Evolutionary conservation across 2,113 vertebrate species (phyloP), one percentile per base, ranked within the genome.

Genomic region (Myiagra hebetior): DNA sequence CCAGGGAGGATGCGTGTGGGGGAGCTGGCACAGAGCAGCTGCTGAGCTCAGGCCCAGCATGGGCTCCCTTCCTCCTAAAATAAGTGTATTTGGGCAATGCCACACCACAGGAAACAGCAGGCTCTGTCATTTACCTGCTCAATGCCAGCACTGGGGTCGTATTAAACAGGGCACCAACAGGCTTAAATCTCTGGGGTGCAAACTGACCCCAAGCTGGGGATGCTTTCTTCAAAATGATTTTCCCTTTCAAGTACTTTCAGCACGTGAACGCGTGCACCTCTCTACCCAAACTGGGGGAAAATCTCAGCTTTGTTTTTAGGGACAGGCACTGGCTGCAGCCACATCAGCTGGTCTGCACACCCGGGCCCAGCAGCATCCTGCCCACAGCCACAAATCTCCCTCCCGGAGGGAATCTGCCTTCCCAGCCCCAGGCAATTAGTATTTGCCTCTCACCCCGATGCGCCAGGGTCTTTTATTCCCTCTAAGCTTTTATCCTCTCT

Each of bases 1-100:
- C 31, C 53, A 2, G 17, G 53, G 31, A 26, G 10, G 42, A 35
- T 39, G 33, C 0, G 0, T 2, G 5, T 1, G 16, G 52, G 44
- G 0, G 68, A 53, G n/a, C n/a, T 33, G 47, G 42, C 37, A 7
- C 3, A 6, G n/a, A 73, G 39, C 18, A 35, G 33, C 44, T 74
- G 87, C 84, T 44, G 65, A 20, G 59, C 10, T 52, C 11, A 50
- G 39, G 33, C 24, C 64, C 69, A 78, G 35, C 1, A 1, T 12
- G 69, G 44, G 39, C n/a, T 87, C 49, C 31, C 39, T 26, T 31
- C 23, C 53, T 69, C 63, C 64, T 50, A 8, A 77, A 85, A 47
- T 59, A 11, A 37, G 19, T 18, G 15, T 60, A 6, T 77, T 15
- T 73, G 49, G 44, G 75, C 33, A 52, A 41, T 1, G 1, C 8